A percentile compares a stretch with the other conserved stretches of the same genome.
Conservation (phyloP, 1,140 invertebrate genomes). For the Mactra quadrangularis region DNA sequence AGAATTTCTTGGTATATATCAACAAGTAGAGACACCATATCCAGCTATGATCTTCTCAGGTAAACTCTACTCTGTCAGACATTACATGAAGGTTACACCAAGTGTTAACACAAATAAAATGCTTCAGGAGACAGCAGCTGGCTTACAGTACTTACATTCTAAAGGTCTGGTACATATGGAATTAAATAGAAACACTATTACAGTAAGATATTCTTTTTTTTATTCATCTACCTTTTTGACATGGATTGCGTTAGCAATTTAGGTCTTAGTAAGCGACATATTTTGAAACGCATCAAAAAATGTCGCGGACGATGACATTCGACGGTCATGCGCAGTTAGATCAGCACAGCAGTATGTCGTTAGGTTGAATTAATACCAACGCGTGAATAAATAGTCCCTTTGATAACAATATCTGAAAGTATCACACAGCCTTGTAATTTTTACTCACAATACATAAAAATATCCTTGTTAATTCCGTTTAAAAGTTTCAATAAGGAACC, state of each 20-base stretch:
- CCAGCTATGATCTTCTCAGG: conserved; percentile 68
- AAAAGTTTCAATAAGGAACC: too few species aligned
- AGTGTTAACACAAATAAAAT: conserved; percentile 44
- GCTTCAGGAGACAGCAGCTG: conserved; percentile 52
- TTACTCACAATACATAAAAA: not conserved
- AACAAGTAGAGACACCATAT: conserved; percentile 13
- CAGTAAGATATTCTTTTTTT: not conserved
- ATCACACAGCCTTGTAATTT: not conserved
- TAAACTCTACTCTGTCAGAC: conserved; percentile 58
- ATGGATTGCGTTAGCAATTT: too few species aligned
- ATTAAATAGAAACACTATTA: conserved; percentile 34
- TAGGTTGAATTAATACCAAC: too few species aligned
- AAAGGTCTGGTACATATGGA: conserved; percentile 61
- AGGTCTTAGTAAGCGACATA: too few species aligned
- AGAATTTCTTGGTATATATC: conserved; percentile 45
- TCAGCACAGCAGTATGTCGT: too few species aligned
- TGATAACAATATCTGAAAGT: too few species aligned
- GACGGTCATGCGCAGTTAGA: too few species aligned
- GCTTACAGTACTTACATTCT: conserved; percentile 67
- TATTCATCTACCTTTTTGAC: not conserved
- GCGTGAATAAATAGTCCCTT: too few species aligned
- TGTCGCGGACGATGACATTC: too few species aligned
- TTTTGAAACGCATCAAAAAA: too few species aligned
- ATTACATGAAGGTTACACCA: conserved; percentile 46
- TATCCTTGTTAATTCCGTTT: too few species aligned